A percentile compares a stretch with the other conserved stretches of the same genome.
These are phyloP conservation scores for Excalfactoria chinensis DNA, from an alignment of 2,113 vertebrate species.

Conservation along the genomic window DNA sequence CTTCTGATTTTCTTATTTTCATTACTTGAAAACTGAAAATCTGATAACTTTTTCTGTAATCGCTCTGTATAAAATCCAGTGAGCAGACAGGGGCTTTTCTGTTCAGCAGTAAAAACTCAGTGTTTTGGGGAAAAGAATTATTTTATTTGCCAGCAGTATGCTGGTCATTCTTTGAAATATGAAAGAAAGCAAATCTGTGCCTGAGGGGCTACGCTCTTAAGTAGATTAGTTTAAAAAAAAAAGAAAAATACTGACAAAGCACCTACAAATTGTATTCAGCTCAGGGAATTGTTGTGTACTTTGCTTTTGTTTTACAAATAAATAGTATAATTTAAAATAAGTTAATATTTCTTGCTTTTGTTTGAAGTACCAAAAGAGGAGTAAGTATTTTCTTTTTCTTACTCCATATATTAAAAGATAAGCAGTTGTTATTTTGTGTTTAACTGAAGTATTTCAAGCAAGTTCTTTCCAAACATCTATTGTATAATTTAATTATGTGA, in stretches of 20 bases:
- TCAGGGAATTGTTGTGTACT: neutral
- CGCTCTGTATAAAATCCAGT: neutral
- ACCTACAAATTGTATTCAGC: neutral
- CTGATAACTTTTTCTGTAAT: neutral
- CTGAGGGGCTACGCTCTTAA: neutral
- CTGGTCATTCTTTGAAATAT: neutral
- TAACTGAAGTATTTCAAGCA: neutral
- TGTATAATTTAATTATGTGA: conserved; percentile 7
- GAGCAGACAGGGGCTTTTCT: neutral
- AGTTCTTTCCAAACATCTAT: neutral
- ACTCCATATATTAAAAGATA: neutral
- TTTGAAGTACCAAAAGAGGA: neutral
- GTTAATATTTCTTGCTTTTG: neutral
- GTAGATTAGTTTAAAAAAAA: neutral
- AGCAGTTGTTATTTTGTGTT: neutral
- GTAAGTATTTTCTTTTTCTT: neutral
- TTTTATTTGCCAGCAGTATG: neutral
- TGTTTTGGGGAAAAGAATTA: neutral
- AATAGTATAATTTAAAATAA: neutral
- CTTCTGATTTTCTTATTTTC: neutral
- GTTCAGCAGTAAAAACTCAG: neutral
- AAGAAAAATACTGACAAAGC: neutral
- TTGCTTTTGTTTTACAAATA: neutral
- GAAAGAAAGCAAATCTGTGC: neutral
- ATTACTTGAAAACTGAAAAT: neutral